Evolutionary conservation across 1,140 invertebrate genomes (phyloP).

Genomic region (Formica exsecta): DNA sequence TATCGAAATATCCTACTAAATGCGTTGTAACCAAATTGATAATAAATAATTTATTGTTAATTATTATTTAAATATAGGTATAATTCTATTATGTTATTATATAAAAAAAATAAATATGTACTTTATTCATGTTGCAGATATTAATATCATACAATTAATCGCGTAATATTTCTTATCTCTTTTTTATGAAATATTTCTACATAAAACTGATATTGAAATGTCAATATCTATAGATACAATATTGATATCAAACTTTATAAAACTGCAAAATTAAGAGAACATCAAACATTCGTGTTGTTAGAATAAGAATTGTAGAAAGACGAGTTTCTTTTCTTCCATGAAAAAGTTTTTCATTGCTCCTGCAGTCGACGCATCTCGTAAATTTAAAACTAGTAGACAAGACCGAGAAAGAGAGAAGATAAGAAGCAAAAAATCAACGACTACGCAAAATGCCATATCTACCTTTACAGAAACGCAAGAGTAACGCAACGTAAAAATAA

Average conservation of each 20-base stretch:
- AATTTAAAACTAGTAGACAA: slow-evolving; percentile 60
- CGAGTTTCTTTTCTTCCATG: background rate
- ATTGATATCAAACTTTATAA: slow-evolving; percentile 31
- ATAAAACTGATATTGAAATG: background rate
- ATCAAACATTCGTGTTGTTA: background rate
- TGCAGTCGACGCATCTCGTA: slow-evolving; percentile 43
- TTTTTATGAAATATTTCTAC: slow-evolving; percentile 2
- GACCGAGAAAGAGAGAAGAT: slow-evolving; percentile 7
- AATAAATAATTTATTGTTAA: background rate
- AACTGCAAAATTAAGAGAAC: slow-evolving; percentile 13
- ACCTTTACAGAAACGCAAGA: slow-evolving; percentile 6
- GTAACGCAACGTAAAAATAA: slow-evolving; percentile 41
- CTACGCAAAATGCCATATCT: slow-evolving; percentile 38
- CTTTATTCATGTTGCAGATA: background rate
- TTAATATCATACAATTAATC: background rate
- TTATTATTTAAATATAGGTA: no score
- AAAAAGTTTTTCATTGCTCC: slow-evolving; percentile 26
- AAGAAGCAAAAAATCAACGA: slow-evolving; percentile 48
- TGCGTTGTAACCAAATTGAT: background rate
- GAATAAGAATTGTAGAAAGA: slow-evolving; percentile 9
- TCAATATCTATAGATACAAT: background rate
- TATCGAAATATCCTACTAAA: background rate
- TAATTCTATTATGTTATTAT: no score
- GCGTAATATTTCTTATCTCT: background rate
- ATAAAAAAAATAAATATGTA: background rate